Evolutionary conservation across 2,113 vertebrate genomes (phyloP).

Genomic region (Centropus bengalensis): DNA sequence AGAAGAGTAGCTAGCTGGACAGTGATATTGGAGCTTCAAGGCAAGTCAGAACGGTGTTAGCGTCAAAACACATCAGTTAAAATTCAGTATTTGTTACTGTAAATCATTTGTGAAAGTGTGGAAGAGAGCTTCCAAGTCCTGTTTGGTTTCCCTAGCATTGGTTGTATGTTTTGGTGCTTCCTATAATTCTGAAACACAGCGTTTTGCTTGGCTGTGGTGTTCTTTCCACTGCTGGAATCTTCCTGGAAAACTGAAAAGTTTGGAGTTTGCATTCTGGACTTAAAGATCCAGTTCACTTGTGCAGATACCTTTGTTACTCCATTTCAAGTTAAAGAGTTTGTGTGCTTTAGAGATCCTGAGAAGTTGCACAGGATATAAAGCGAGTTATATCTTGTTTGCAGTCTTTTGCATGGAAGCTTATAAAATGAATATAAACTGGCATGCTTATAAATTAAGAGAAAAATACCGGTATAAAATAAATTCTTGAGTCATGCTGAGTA

Average conservation of each 20-base stretch:
- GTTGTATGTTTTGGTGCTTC: background rate
- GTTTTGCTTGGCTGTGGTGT: background rate
- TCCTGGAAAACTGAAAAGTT: background rate
- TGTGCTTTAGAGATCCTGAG: background rate
- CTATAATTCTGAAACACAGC: background rate
- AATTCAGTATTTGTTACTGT: background rate
- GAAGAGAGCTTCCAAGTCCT: background rate
- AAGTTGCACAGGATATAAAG: background rate
- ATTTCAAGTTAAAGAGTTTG: background rate
- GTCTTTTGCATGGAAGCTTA: background rate
- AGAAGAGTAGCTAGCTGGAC: background rate
- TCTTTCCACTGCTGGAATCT: background rate
- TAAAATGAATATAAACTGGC: background rate
- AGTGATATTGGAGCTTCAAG: background rate
- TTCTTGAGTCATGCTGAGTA: background rate
- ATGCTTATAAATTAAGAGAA: background rate
- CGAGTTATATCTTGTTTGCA: background rate
- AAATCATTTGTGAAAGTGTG: background rate
- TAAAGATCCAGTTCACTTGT: background rate
- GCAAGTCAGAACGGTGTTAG: background rate
- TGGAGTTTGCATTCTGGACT: background rate
- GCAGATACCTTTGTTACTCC: background rate
- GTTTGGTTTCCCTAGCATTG: background rate
- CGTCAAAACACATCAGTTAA: background rate
- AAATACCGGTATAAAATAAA: background rate